Conservation (phyloP, 2,113 vertebrate genomes). For the Prinia subflava region DNA sequence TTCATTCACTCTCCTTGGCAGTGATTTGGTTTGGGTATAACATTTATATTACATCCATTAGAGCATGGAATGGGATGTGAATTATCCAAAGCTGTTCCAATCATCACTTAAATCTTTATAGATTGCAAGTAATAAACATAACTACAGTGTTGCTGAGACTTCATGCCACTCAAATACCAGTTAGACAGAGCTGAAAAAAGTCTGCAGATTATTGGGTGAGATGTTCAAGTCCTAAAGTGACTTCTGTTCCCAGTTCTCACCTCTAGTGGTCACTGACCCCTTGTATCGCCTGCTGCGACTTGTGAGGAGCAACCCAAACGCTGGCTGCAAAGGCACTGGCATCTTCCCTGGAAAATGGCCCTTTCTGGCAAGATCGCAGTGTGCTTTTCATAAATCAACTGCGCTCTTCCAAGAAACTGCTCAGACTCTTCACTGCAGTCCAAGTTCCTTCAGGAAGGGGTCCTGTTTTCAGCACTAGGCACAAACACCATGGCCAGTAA, state of each 20-base stretch:
- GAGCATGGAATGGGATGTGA: slow-evolving; percentile 23
- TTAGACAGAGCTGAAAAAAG: not conserved
- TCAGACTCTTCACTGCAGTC: not conserved
- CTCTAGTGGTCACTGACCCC: not conserved
- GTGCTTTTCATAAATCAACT: not conserved
- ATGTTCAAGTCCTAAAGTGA: not conserved
- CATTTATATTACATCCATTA: slow-evolving; percentile 43
- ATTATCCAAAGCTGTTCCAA: slow-evolving; percentile 35
- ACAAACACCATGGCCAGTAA: rapidly evolving
- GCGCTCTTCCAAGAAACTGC: not conserved
- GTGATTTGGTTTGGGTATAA: slow-evolving; percentile 2
- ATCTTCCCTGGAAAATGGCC: not conserved
- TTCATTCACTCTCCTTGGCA: slow-evolving; percentile 12
- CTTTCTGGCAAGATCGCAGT: not conserved
- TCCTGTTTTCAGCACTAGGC: not conserved
- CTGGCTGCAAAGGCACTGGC: not conserved
- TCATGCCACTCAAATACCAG: not conserved
- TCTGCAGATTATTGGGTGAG: not conserved
- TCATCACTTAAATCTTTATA: slow-evolving; percentile 46
- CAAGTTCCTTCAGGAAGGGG: rapidly evolving
- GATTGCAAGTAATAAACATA: slow-evolving; percentile 43
- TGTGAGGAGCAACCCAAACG: not conserved
- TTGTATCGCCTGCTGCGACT: rapidly evolving
- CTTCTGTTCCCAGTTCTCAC: not conserved
- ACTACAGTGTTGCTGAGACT: not conserved